phyloP scores from a whole-genome alignment of 2,888 invertebrate genomes.

The Acronicta aceris region DNA sequence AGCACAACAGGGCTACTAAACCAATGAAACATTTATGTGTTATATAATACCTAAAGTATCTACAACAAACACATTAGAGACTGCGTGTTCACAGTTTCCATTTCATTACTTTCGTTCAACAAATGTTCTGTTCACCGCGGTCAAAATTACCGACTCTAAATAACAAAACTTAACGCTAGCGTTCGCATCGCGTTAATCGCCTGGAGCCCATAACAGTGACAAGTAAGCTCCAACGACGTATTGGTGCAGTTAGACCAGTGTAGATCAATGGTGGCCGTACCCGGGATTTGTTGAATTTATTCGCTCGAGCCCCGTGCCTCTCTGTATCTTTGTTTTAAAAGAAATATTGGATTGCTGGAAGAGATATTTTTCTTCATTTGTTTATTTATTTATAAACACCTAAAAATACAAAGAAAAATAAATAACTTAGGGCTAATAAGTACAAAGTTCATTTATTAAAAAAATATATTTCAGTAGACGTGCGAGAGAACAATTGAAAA shows the following conservation, averaged over 20 bases:
- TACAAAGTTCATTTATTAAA: too few species aligned
- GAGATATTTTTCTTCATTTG: constrained; percentile 8
- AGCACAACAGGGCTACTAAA: too few species aligned
- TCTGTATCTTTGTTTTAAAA: constrained; percentile 54
- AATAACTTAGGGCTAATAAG: too few species aligned
- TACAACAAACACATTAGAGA: constrained; percentile 13
- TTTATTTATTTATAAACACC: too few species aligned
- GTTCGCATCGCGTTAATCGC: constrained; percentile 63
- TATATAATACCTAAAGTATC: too few species aligned
- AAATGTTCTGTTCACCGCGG: constrained; percentile 12
- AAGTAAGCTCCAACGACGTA: constrained; percentile 77
- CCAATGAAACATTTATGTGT: too few species aligned
- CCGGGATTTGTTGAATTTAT: constrained; percentile 84
- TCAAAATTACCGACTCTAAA: constrained; percentile 47
- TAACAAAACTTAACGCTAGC: constrained; percentile 48
- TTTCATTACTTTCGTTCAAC: constrained; percentile 17
- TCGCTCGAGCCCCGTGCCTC: constrained; percentile 65
- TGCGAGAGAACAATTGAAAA: too few species aligned
- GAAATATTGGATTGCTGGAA: constrained; percentile 43
- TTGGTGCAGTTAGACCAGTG: constrained; percentile 78
- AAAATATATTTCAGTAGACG: too few species aligned
- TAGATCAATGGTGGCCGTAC: constrained; percentile 78
- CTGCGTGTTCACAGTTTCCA: constrained; percentile 17
- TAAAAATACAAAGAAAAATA: too few species aligned
- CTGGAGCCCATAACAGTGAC: constrained; percentile 62